Conservation (phyloP, 2,113 vertebrate species). For the Kryptolebias marmoratus region DNA sequence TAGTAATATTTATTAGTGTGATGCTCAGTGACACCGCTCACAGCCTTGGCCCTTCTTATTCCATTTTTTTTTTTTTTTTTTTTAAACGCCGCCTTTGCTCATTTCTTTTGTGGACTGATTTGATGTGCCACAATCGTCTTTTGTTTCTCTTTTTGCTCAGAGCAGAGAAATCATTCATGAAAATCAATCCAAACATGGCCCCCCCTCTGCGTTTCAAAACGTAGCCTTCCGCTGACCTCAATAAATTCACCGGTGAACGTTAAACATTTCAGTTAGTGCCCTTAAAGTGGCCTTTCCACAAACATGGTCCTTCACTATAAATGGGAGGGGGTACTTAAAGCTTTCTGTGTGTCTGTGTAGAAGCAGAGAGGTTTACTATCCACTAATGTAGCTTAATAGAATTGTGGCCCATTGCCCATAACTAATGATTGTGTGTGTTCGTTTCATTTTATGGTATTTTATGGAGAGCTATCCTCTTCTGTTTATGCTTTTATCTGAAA, state of each 20-base stretch:
- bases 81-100: slow-evolving; percentile 39
- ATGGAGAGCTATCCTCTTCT: not conserved
- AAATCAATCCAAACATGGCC: slow-evolving; percentile 72
- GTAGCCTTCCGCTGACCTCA: slow-evolving; percentile 77
- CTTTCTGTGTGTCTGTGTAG: slow-evolving; percentile 16
- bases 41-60: slow-evolving; percentile 35
- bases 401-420: slow-evolving; percentile 26
- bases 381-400: slow-evolving; percentile 25
- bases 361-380: slow-evolving; percentile 1
- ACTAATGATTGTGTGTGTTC: slow-evolving; percentile 31
- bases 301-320: slow-evolving; percentile 55
- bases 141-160: slow-evolving; percentile 64
- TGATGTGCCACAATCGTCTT: slow-evolving; percentile 67
- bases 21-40: slow-evolving; percentile 52
- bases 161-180: slow-evolving; percentile 72
- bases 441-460: slow-evolving; percentile 28
- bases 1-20: slow-evolving; percentile 61
- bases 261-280: slow-evolving; percentile 76
- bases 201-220: slow-evolving; percentile 60
- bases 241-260: slow-evolving; percentile 74
- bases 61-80: slow-evolving; percentile 56
- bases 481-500: slow-evolving; percentile 2
- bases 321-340: slow-evolving; percentile 33
- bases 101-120: slow-evolving; percentile 64
- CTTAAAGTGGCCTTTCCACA: slow-evolving; percentile 70